Percentiles rank a stretch among this genome's conserved stretches.
phyloP scores from a whole-genome alignment of 2,797 vertebrate genomes.

The Nannoperca australis region DNA sequence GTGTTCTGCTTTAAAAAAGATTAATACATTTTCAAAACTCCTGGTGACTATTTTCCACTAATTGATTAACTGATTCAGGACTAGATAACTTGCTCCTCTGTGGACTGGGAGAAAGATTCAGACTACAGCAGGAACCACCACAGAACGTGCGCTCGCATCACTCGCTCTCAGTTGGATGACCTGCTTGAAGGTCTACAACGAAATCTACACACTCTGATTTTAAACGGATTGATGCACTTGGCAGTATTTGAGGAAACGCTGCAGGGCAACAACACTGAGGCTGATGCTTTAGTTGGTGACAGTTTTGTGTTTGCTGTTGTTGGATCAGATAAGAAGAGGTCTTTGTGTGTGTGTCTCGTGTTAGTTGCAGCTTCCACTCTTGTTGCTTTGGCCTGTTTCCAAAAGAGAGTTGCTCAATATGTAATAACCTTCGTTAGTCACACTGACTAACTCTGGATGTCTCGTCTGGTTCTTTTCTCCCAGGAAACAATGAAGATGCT shows the following conservation, averaged over 20 bases:
- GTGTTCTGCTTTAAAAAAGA: too few species aligned
- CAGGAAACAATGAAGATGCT: conserved; percentile 74
- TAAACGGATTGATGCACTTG: conserved; percentile 16
- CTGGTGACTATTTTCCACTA: neutral
- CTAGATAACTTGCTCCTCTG: too few species aligned
- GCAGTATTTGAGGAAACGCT: conserved; percentile 22
- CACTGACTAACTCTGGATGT: conserved; percentile 47
- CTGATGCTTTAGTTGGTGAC: neutral
- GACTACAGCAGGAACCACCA: too few species aligned
- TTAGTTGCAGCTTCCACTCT: conserved; percentile 11
- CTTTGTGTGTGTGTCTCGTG: conserved; percentile 2
- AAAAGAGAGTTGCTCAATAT: conserved; percentile 29
- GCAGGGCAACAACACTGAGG: conserved; percentile 16
- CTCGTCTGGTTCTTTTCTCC: conserved; percentile 4
- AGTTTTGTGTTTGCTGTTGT: neutral
- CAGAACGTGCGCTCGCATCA: conserved; percentile 1
- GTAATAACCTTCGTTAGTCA: conserved; percentile 42
- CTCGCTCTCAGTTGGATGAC: neutral
- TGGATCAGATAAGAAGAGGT: neutral
- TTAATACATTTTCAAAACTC: too few species aligned
- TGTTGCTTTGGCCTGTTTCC: conserved; percentile 34
- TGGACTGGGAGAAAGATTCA: too few species aligned
- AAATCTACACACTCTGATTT: conserved; percentile 5
- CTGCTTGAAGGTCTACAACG: neutral
- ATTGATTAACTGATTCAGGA: neutral